Base-by-base conservation (phyloP, 2,797 vertebrate genomes). In the Lophius americanus region DNA sequence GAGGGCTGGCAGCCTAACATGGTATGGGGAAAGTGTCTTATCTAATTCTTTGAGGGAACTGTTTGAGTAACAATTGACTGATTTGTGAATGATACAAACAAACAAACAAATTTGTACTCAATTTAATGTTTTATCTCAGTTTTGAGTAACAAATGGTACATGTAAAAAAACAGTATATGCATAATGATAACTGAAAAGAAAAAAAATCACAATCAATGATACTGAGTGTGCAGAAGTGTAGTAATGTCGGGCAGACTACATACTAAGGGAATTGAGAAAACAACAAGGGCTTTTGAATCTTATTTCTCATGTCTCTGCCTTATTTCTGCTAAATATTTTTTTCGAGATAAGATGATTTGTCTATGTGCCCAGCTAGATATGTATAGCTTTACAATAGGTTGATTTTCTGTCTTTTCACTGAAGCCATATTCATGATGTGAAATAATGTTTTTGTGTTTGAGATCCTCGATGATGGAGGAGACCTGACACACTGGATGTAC, bases 401-500 rank as follows among this genome's bases (percentile, higher is more conserved):
- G 3, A 46, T 41, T 54, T 23, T 23, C 23, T 2, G 23, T 23
- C 23, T 23, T 23, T 23, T 23, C 23, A 23, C 23, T 23, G 23
- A 23, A 23, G 23, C 23, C 3, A 9, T 23, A 1, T 59, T 46
- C 4, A 35, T 46, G 4, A 35, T 23, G 4, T 3, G 3, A 51
- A 51, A 6, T 51, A 2, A n/a, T 32, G 1, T 14, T 47, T 49
- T 49, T 68, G 6, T 46, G 35, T 64, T 7, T 81, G 85, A 98
- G 97, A 96, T 98, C 84, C 94, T 98, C 82, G 97, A 98, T 57
- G 97, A 98, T 9, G 97, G 97, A 46, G 96, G 96, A 64, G 96
- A 98, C 90, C 91, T 98, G 93, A 98, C 97, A 72, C 97, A 98
- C 53, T 98, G 97, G 97, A 95, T 98, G 88, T 98, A 98, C 88